Base-by-base conservation (phyloP, 2,888 invertebrate genomes). In the Papilio gigon region DNA sequence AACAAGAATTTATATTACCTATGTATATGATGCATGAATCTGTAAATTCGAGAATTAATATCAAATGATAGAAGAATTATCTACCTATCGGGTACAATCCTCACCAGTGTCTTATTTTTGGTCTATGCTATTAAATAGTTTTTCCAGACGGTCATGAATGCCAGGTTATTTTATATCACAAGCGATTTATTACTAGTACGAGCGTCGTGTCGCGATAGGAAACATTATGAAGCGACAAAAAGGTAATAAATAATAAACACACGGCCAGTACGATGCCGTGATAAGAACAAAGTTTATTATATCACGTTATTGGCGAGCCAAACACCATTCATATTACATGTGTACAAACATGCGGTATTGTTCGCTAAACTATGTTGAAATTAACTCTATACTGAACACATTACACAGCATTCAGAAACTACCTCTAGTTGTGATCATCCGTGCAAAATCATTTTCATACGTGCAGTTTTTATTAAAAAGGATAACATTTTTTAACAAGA, bases 291-390 rank as follows among this genome's bases (percentile, higher is more conserved):
- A 20, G 37, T 67, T 67, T 50, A 68, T 63, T 63, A 64, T 58
- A 64, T 68, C 68, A 68, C 64, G 63, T 63, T 64, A 63, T 68
- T 68, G 68, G 68, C 68, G 56, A 70, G 65, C 67, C 53, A 59
- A 67, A 60, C 50, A 65, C 42, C 50, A 47, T 59, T 59, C 58
- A 14, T n/a, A 12, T 20, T 53, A 40, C 30, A 37, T 64, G 22
- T 37, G 37, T 56, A 56, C 64, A 65, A 66, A 70, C 59, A 63
- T 59, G 59, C 37, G 33, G n/a, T 44, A 53, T 69, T 65, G 56
- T 66, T 64, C 58, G 17, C 30, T 56, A 58, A 53, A 42, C 56
- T 63, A 59, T 30, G 30, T 40, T 62, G 63, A 53, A 66, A 66
- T 62, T 66, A 66, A 66, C 58, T 65, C 33, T 35, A 14, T 62